Evolutionary conservation across 2,113 vertebrate species (phyloP).

Genomic region (Odocoileus hemionus): DNA sequence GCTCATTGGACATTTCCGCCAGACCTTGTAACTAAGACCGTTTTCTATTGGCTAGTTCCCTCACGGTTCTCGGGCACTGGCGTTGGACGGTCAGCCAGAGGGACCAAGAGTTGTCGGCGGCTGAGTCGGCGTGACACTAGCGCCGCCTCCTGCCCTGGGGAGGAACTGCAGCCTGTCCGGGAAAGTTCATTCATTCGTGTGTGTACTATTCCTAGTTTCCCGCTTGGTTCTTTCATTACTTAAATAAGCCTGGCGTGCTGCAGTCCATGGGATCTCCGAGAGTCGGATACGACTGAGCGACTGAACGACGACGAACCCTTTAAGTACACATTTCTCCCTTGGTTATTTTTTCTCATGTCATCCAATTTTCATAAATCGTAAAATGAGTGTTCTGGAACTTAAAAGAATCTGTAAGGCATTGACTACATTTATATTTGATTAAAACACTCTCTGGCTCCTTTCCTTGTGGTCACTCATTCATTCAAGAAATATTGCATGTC

Average conservation of each 20-base stretch:
- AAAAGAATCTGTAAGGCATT: not conserved
- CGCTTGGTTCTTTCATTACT: not conserved
- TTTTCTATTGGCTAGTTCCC: not conserved
- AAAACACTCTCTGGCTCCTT: not conserved
- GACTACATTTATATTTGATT: not conserved
- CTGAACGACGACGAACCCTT: not conserved
- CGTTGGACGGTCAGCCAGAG: conserved; percentile 43
- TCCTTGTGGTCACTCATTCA: not conserved
- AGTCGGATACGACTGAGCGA: not conserved
- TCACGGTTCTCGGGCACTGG: not conserved
- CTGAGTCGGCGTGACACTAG: not conserved
- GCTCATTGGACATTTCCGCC: rapidly evolving
- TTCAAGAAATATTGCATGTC: not conserved
- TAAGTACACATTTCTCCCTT: not conserved
- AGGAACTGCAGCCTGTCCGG: conserved; percentile 38
- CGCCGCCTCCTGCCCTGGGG: conserved; percentile 46
- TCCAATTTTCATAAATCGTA: not conserved
- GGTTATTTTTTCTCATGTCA: not conserved
- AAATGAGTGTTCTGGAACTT: not conserved
- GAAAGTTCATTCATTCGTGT: rapidly evolving
- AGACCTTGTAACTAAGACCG: conserved; percentile 18
- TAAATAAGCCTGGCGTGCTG: not conserved
- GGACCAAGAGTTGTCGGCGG: conserved; percentile 16
- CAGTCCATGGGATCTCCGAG: not conserved
- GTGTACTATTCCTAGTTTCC: not conserved